phyloP scores from a whole-genome alignment of 2,797 vertebrate genomes.

The Dryobates pubescens region DNA sequence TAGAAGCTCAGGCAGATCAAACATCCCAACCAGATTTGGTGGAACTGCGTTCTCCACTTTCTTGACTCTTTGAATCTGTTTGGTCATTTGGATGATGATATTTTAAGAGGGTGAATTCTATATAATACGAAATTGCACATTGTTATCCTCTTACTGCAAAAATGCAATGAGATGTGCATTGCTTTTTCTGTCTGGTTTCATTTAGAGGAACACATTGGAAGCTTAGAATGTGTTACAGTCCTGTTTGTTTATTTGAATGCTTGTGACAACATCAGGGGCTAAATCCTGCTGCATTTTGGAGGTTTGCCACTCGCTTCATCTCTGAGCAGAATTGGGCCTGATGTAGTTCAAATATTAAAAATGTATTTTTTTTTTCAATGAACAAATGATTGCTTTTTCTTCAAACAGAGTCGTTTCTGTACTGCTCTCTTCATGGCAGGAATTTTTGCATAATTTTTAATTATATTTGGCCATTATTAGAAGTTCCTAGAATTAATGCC shows the following conservation, averaged over 20 bases:
- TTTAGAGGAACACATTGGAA: conserved; percentile 58
- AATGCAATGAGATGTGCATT: conserved; percentile 22
- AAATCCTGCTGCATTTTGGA: conserved; percentile 46
- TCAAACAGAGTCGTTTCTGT: conserved; percentile 50
- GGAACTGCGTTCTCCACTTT: neutral
- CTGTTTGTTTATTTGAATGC: conserved; percentile 66
- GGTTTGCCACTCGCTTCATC: conserved; percentile 15
- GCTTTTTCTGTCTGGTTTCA: conserved; percentile 14
- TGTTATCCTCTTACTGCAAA: conserved; percentile 9
- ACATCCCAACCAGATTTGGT: neutral
- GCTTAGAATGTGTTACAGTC: conserved; percentile 58
- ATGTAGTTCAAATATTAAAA: conserved; percentile 62
- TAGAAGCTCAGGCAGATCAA: neutral
- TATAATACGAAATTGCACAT: neutral
- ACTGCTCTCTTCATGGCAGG: conserved; percentile 42
- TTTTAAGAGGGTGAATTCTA: neutral
- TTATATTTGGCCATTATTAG: conserved; percentile 60
- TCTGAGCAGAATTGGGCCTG: conserved; percentile 24
- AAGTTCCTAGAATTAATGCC: conserved; percentile 63
- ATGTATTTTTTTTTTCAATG: neutral
- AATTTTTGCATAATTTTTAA: conserved; percentile 65
- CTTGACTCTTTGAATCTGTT: neutral
- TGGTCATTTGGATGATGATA: neutral
- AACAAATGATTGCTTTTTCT: conserved; percentile 60
- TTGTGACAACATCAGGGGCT: conserved; percentile 65